phyloP scores from a whole-genome alignment of 2,888 invertebrate species.

The Syrista parreyssii region DNA sequence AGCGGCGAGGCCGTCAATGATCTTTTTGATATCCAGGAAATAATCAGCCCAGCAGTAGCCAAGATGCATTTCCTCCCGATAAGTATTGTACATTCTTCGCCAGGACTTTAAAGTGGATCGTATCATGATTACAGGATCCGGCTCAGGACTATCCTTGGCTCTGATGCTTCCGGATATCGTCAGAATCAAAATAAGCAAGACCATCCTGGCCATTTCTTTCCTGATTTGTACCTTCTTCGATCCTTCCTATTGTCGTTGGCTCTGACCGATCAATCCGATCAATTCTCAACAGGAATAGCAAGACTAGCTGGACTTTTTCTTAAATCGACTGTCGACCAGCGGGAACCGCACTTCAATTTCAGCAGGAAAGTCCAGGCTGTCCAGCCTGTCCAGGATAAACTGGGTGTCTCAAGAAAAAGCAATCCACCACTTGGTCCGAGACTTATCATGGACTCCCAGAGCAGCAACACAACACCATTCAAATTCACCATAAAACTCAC shows the following conservation, averaged over 20 bases:
- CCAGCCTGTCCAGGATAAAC: not conserved
- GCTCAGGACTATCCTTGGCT: not conserved
- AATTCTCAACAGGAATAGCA: not conserved
- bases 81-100: constrained; percentile 34
- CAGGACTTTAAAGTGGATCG: constrained; percentile 30
- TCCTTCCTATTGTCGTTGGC: not conserved
- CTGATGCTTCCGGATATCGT: not conserved
- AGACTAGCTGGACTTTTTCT: not conserved
- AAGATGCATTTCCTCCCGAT: constrained; percentile 37
- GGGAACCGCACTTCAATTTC: not conserved
- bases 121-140: constrained; percentile 8
- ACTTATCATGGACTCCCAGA: not conserved
- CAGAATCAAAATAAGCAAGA: not conserved
- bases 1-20: constrained; percentile 3
- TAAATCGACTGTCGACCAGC: not conserved
- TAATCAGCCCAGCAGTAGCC: constrained; percentile 37
- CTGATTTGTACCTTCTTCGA: not conserved
- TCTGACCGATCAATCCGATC: not conserved
- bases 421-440: not conserved
- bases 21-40: constrained; percentile 20
- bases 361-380: not conserved
- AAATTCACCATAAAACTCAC: not conserved
- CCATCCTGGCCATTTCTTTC: not conserved
- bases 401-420: not conserved
- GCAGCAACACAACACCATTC: not conserved